phyloP scores from a whole-genome alignment of 2,797 vertebrate genomes.

The Enteromius fasciolatus region DNA sequence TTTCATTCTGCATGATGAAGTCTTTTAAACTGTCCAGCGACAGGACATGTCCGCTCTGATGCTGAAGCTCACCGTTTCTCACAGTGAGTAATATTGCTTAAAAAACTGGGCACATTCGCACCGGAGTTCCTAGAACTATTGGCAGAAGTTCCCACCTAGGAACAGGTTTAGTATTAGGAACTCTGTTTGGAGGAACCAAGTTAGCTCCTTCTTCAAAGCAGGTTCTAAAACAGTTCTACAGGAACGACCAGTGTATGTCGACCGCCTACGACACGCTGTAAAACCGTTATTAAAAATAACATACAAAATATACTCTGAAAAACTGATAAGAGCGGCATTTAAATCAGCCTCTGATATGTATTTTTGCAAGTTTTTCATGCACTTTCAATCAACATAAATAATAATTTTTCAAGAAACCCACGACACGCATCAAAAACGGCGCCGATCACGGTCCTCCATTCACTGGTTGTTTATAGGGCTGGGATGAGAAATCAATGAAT shows the following conservation, averaged over 20 bases:
- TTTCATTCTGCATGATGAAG: constrained; percentile 6
- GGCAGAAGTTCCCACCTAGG: not conserved
- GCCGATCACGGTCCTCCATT: not conserved
- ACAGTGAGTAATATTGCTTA: constrained; percentile 61
- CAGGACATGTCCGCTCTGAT: constrained; percentile 11
- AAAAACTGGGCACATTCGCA: too few species aligned
- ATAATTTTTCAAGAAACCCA: not conserved
- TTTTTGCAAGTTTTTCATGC: not conserved
- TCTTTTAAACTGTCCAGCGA: not conserved
- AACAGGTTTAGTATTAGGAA: not conserved
- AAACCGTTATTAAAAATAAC: too few species aligned
- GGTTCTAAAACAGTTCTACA: too few species aligned
- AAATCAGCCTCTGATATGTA: not conserved
- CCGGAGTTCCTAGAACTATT: not conserved
- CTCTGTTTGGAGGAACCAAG: not conserved
- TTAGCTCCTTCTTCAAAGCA: not conserved
- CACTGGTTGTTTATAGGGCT: too few species aligned
- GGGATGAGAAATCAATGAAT: too few species aligned
- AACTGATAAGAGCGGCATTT: not conserved
- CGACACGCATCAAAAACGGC: not conserved
- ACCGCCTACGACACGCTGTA: too few species aligned
- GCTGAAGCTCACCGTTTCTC: constrained; percentile 59
- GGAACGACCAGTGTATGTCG: not conserved
- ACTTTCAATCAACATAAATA: not conserved
- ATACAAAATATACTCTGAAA: too few species aligned